These are phyloP conservation scores for Lagorchestes hirsutus DNA, from an alignment of 2,797 vertebrate species.

Conservation along the genomic window DNA sequence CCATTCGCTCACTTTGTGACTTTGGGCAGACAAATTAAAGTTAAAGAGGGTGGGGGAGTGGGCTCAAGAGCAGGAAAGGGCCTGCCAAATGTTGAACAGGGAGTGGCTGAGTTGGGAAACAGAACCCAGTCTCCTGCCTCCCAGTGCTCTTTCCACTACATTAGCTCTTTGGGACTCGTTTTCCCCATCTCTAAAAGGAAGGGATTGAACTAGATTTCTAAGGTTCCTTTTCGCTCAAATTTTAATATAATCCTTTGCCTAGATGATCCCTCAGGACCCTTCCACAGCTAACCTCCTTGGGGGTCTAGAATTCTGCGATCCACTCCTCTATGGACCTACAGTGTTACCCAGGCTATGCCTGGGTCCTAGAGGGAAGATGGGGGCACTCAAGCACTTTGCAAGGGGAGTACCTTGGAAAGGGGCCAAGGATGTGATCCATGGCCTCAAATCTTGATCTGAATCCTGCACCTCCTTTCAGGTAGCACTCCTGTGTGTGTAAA, in stretches of 20 bases:
- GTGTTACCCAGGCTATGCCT: background rate
- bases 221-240: background rate
- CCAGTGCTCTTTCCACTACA: background rate
- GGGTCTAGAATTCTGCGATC: background rate
- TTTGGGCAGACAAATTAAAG: background rate
- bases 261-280: background rate
- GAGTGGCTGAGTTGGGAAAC: background rate
- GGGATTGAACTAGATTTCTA: background rate
- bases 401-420: background rate
- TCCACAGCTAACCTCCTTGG: background rate
- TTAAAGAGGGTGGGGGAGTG: background rate
- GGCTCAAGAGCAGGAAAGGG: background rate
- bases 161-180: background rate
- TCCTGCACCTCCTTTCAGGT: background rate
- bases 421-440: background rate
- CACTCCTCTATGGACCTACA: background rate
- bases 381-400: background rate
- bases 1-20: background rate
- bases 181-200: background rate
- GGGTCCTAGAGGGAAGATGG: background rate
- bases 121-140: background rate
- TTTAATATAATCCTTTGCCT: background rate
- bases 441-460: background rate
- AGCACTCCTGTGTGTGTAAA: background rate
- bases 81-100: background rate